phyloP scores from a whole-genome alignment of 2,888 invertebrate genomes.

The Helleia helle region DNA sequence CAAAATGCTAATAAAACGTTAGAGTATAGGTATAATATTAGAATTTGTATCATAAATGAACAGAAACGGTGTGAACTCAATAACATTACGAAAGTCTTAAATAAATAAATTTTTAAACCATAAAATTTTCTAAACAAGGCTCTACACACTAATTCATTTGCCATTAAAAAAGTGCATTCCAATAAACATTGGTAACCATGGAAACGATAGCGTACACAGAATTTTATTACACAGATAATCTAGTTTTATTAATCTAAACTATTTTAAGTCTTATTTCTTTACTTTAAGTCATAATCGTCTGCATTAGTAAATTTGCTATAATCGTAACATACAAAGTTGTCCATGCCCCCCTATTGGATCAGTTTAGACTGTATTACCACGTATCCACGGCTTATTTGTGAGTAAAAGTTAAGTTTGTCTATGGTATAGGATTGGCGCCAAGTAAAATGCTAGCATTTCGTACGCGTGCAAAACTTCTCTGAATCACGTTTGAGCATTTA shows the following conservation, averaged over 20 bases:
- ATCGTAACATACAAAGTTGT: neutral
- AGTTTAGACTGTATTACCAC: neutral
- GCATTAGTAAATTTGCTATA: neutral
- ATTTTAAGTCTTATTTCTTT: constrained; percentile 9
- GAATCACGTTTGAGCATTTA: no score
- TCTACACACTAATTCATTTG: neutral
- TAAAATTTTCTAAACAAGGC: neutral
- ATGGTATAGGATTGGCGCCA: neutral
- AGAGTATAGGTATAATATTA: no score
- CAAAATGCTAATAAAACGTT: no score
- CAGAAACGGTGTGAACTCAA: no score
- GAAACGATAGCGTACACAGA: constrained; percentile 2
- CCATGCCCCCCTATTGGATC: neutral
- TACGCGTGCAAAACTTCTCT: neutral
- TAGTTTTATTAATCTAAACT: no score
- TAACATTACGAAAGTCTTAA: neutral
- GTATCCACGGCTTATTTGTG: neutral
- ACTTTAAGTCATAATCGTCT: neutral
- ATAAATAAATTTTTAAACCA: neutral
- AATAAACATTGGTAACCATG: constrained; percentile 2
- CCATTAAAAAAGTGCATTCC: neutral
- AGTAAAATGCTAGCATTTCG: neutral
- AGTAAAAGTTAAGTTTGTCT: neutral
- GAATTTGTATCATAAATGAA: no score
- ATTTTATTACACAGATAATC: constrained; percentile 7